A percentile compares a stretch with the other conserved stretches of the same genome.
Evolutionary conservation across 2,113 vertebrate species (phyloP).

Genomic region (Noturus placidus): DNA sequence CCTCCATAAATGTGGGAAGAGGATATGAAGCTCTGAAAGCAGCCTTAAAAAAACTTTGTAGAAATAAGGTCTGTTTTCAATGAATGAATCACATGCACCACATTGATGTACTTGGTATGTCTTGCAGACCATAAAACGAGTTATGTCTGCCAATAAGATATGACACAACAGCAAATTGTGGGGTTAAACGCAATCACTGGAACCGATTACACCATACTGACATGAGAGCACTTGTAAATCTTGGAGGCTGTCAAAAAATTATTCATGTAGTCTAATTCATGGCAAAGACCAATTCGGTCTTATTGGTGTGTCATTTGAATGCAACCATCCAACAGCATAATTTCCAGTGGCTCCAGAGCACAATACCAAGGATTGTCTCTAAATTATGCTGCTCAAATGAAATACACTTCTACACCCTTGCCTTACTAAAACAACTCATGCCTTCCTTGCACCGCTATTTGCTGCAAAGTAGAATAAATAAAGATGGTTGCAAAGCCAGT

Average conservation of each 20-base stretch:
- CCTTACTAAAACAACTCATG: not conserved
- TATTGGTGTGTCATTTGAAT: constrained; percentile 44
- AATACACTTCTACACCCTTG: constrained; percentile 1
- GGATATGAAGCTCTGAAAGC: not conserved
- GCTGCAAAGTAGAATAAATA: not conserved
- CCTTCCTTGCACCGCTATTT: not conserved
- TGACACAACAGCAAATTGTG: constrained; percentile 30
- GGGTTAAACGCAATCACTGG: constrained; percentile 32
- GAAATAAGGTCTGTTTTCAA: not conserved
- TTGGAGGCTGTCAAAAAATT: constrained; percentile 47
- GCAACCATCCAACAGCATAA: constrained; percentile 61
- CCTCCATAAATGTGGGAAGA: constrained; percentile 6
- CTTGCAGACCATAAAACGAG: constrained; percentile 5
- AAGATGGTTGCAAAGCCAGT: not conserved
- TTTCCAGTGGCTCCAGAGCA: constrained; percentile 61
- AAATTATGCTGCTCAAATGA: constrained; percentile 50
- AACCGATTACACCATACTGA: constrained; percentile 1
- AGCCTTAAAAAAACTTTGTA: not conserved
- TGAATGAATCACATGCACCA: not conserved
- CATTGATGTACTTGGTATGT: not conserved
- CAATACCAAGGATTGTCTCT: constrained; percentile 58
- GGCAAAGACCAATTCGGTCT: constrained; percentile 2
- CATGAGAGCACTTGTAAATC: not conserved
- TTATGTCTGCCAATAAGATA: constrained; percentile 24
- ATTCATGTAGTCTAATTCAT: constrained; percentile 51